phyloP scores from a whole-genome alignment of 2,113 vertebrate genomes.

The Percopsis transmontana region DNA sequence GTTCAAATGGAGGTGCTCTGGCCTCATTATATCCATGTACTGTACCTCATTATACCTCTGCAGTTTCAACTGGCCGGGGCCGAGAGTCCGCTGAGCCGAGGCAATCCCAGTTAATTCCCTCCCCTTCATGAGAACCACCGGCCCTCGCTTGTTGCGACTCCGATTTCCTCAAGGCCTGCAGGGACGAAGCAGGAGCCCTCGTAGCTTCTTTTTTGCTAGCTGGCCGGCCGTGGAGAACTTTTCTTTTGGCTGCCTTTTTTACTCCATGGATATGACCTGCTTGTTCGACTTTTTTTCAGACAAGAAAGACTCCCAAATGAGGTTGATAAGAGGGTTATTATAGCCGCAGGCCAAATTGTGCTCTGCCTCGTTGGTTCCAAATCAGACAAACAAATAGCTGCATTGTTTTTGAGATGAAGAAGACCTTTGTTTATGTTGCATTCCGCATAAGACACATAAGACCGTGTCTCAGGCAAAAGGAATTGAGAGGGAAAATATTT shows the following conservation, averaged over 20 bases:
- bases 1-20: constrained; percentile 53
- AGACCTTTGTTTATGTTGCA: constrained; percentile 37
- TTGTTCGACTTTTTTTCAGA: too few relatives aligned
- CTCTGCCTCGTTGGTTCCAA: constrained; percentile 19
- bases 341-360: constrained; percentile 21
- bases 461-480: constrained; percentile 21
- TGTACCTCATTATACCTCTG: constrained; percentile 58
- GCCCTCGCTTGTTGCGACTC: constrained; percentile 56
- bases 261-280: too few relatives aligned
- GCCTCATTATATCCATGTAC: constrained; percentile 64
- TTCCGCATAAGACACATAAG: constrained; percentile 23
- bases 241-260: background rate
- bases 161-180: constrained; percentile 46
- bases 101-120: constrained; percentile 73
- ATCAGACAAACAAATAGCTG: constrained; percentile 24
- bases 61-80: constrained; percentile 59
- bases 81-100: constrained; percentile 57
- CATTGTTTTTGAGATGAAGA: constrained; percentile 39
- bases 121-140: constrained; percentile 69
- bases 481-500: constrained; percentile 30
- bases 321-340: constrained; percentile 46
- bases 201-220: background rate
- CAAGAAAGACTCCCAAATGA: constrained; percentile 29
- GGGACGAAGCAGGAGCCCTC: constrained; percentile 40
- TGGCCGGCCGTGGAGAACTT: background rate